A percentile compares a stretch with the other conserved stretches of the same genome.
Evolutionary conservation across 92 coral and sea anemone genomes (phyloP).

Genomic region (Micromussa lordhowensis): DNA sequence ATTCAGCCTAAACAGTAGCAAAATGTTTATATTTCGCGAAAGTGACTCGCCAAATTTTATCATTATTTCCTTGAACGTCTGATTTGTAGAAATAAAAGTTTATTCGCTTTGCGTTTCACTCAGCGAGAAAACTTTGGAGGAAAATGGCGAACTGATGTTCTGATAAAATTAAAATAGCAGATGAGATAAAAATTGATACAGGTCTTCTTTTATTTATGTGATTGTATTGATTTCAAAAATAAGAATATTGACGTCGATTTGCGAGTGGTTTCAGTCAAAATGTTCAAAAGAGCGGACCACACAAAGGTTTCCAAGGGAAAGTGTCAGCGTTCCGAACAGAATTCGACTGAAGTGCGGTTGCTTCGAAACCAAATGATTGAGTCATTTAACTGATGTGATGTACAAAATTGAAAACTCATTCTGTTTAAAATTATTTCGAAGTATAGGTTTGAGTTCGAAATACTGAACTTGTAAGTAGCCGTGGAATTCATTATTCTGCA

Average conservation of each 20-base stretch:
- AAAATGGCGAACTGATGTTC: constrained; percentile 49
- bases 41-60: constrained; percentile 16
- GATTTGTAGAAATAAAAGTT: neutral
- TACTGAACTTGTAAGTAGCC: constrained; percentile 42
- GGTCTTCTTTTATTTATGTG: constrained; percentile 52
- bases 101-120: constrained; percentile 8
- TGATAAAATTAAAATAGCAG: constrained; percentile 75
- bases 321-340: constrained; percentile 23
- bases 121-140: constrained; percentile 13
- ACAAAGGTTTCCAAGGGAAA: constrained; percentile 39
- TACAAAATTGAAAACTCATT: constrained; percentile 15
- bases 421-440: constrained; percentile 4
- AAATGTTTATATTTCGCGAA: constrained; percentile 57
- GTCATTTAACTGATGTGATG: neutral
- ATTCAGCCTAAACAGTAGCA: constrained; percentile 58
- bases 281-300: constrained; percentile 28
- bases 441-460: neutral
- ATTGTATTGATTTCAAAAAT: constrained; percentile 70
- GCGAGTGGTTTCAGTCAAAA: constrained; percentile 22
- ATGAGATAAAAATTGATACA: constrained; percentile 80
- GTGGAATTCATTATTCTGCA: constrained; percentile 39
- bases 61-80: neutral
- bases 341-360: constrained; percentile 7
- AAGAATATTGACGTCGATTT: constrained; percentile 79
- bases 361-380: constrained; percentile 9